phyloP scores from a whole-genome alignment of 2,797 vertebrate species.

The Alauda arvensis region DNA sequence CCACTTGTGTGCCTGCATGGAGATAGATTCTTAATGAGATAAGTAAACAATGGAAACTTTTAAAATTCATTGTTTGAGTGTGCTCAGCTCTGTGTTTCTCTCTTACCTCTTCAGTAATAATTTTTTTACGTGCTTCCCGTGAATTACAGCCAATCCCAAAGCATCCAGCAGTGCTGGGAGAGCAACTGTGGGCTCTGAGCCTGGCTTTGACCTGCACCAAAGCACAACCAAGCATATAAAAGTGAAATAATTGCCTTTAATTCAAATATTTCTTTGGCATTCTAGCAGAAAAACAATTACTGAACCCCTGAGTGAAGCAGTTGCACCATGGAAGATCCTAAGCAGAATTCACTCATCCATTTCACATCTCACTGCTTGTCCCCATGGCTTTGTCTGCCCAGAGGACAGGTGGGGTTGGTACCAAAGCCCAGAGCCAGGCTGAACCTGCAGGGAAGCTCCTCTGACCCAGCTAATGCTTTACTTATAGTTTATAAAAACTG shows the following conservation, averaged over 20 bases:
- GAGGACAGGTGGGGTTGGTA: not conserved
- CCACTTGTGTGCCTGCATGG: conserved; percentile 41
- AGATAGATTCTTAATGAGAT: conserved; percentile 64
- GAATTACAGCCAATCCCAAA: not conserved
- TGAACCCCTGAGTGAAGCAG: not conserved
- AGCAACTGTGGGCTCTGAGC: not conserved
- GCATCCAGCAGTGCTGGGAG: not conserved
- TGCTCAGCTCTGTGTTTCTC: not conserved
- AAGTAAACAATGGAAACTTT: conserved; percentile 78
- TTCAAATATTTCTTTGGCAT: not conserved
- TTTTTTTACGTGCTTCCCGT: not conserved
- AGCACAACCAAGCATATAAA: not conserved
- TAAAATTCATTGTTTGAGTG: conserved; percentile 40
- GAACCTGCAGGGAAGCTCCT: not conserved
- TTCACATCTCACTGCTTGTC: not conserved
- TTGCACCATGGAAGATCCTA: fast-evolving
- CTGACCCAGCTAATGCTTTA: not conserved
- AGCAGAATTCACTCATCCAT: not conserved
- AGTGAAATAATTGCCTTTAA: not conserved
- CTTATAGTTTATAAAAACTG: not conserved
- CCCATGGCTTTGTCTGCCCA: not conserved
- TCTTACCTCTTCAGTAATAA: not conserved
- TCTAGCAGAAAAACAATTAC: not conserved
- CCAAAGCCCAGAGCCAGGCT: not conserved
- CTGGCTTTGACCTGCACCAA: not conserved